Evolutionary conservation across 2,888 invertebrate genomes (phyloP), one percentile per base, ranked within the genome.

Genomic region (Pyrgus malvae): DNA sequence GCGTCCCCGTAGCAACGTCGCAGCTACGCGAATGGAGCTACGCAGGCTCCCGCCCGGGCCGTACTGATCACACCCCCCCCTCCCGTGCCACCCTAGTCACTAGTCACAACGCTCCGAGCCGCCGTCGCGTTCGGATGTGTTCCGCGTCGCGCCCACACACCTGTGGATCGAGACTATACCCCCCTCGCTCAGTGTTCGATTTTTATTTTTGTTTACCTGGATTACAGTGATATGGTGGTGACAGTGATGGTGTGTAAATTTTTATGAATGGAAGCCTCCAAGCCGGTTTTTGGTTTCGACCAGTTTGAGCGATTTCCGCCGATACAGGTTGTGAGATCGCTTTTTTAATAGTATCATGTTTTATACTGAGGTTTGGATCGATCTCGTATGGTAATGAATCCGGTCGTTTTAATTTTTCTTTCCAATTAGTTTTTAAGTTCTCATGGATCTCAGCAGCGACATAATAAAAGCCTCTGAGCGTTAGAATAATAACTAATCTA

Each of bases 11-110:
- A 50, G 33, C 41, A 4, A 5, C 50, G 42, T 50, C 41, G 59
- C 60, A 49, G 61, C 69, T 63, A 63, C 62, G 64, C 66, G 60
- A 61, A 58, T 63, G 66, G 61, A 49, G 65, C 61, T 72, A 76
- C 79, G 78, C 82, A 82, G 78, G 75, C 74, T 80, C 75, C 83
- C 76, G 85, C 75, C 83, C 76, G 85, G 83, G 78, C 74, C 69
- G 74, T 82, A 83, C 70, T 79, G 83, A 83, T 81, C 83, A 74
- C 64, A 66, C 68, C 63, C 59, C 61, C 50, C 55, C 57, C 53
- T 55, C 59, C 66, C 21, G 21, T 21, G 21, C 21, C 71, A 65
- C 70, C 59, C 71, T 65, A 63, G 70, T 63, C 56, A 62, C 57
- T 61, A 66, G 61, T 58, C 80, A 84, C 66, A 79, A 70, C 75